Conservation (phyloP, 2,888 invertebrate genomes). For the Alcis repandata region DNA sequence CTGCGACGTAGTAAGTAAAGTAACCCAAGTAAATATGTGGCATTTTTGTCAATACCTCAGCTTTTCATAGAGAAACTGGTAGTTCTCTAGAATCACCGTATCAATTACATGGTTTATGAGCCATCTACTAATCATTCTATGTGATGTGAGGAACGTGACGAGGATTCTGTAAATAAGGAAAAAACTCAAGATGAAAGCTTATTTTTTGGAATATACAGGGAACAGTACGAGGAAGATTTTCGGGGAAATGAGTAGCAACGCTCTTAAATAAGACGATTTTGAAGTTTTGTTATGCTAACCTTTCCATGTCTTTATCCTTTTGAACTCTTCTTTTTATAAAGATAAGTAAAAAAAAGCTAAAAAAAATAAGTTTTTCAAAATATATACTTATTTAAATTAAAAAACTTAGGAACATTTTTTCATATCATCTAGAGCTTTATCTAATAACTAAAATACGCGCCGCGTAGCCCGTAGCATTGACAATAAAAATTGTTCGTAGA, state of each 20-base stretch:
- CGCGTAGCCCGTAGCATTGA: no score
- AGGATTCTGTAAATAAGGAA: slow-evolving; percentile 26
- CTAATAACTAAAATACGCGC: no score
- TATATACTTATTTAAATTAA: no score
- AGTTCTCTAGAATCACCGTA: not conserved
- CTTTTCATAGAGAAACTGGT: not conserved
- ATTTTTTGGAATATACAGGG: slow-evolving; percentile 17
- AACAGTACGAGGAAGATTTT: slow-evolving; percentile 17
- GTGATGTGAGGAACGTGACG: slow-evolving; percentile 32
- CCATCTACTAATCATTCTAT: slow-evolving; percentile 7
- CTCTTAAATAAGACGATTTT: not conserved
- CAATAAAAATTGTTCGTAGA: no score
- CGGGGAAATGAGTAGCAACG: not conserved
- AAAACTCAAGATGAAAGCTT: slow-evolving; percentile 22
- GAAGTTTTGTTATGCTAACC: no score
- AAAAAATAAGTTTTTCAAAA: no score
- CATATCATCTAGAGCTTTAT: no score
- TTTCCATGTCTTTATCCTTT: no score
- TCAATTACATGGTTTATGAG: not conserved
- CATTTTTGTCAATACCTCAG: not conserved
- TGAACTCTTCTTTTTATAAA: no score
- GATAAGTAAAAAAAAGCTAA: no score
- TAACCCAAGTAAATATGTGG: not conserved
- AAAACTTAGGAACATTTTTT: no score
- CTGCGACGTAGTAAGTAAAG: not conserved